Evolutionary conservation across 1,140 invertebrate genomes (phyloP), one percentile per base, ranked within the genome.

Genomic region (Pachyrhynchus sulphureomaculatus): DNA sequence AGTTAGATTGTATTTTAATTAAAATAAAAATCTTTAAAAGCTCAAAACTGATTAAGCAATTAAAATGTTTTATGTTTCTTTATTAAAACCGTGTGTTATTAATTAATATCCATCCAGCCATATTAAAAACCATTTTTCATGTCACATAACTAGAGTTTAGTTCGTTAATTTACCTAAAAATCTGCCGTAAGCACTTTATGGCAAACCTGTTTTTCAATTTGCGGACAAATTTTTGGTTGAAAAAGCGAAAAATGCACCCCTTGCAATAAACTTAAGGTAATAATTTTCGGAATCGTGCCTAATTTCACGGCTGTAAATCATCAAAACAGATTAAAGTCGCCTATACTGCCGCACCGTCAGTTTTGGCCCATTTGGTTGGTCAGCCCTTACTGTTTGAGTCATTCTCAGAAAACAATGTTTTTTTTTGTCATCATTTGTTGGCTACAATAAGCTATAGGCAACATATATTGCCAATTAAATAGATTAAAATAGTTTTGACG

Each of bases 271-370:
- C 54, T 54, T 54, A 24, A 54, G 23, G 52, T 24, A 54, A 57
- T 47, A 57, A 57, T 45, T 57, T 48, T 57, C 18, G 41, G 54
- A 48, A 57, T 41, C 54, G 41, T 47, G 42, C 54, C 54, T 57
- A 57, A 57, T 57, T 57, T 57, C 42, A 45, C 42, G 42, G 20
- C 44, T 45, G 44, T 57, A 57, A 57, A 57, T 57, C 42, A 57
- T 57, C 54, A 15, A 57, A 47, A 57, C 42, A 57, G 54, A 57
- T 47, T 57, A 47, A 33, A 57, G 15, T 48, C 29, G 53, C 37
- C 32, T 17, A 52, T 52, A 52, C 36, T 52, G 49, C 49, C 15
- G 49, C 32, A 39, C 49, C 49, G 33, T 52, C 49, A 52, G 33
- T 52, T 52, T 52, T 52, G n/a, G 23, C 32, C 49, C 49, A 39